Evolutionary conservation across 2,888 invertebrate genomes (phyloP), one percentile per base, ranked within the genome.

Genomic region (Iphiclides podalirius): DNA sequence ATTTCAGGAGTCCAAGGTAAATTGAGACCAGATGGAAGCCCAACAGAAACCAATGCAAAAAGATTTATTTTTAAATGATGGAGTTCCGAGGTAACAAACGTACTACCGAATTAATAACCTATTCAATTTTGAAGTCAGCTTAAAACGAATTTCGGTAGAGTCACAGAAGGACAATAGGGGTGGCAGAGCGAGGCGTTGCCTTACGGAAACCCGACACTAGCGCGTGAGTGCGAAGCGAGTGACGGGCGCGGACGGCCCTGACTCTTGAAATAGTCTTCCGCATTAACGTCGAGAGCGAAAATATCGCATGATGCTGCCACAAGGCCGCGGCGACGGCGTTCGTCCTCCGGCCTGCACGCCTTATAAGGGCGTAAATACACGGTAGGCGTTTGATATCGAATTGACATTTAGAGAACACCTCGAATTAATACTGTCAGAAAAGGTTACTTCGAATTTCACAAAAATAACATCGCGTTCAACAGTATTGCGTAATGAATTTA

Each of bases 251-350:
- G 43, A 61, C 65, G 86, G 72, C 88, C 87, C 85, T 89, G 87
- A 86, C 87, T 87, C 89, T 87, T 88, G 86, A 88, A 88, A 88
- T 88, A 88, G 88, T 86, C 88, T 87, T 88, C 88, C 88, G 88
- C 82, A 78, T 87, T 82, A 83, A 78, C 76, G 78, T 65, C 64
- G 76, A 77, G 76, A 78, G 82, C 83, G 75, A 85, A 88, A 87
- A 87, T 88, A 86, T 84, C 83, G 84, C 78, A 83, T 82, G 83
- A 84, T 83, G 81, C 64, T 83, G 81, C 64, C 61, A 41, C 70
- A 80, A 85, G 84, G 86, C 72, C 63, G 67, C 57, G n/a, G n/a
- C n/a, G 20, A 20, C 50, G 55, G 63, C 61, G 60, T 66, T 61
- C 59, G 72, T 73, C 75, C 75, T 74, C 75, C 72, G 74, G 70